Evolutionary conservation across 2,113 vertebrate genomes (phyloP).

Genomic region (Laticauda colubrina): DNA sequence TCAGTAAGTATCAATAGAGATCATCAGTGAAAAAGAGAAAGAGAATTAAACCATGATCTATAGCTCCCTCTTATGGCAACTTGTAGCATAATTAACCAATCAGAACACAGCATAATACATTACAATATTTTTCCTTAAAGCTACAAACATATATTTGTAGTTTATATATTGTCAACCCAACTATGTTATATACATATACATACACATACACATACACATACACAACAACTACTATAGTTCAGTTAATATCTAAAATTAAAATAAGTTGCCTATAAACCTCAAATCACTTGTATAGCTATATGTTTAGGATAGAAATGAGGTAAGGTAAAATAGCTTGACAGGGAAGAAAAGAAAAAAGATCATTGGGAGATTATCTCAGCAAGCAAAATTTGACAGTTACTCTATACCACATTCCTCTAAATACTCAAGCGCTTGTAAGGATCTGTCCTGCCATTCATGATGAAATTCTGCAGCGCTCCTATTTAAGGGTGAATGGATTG

Average conservation of each 20-base stretch:
- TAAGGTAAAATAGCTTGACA: neutral
- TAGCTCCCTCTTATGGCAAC: too few species aligned
- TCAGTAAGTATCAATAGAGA: too few species aligned
- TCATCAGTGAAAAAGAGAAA: too few species aligned
- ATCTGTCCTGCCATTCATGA: neutral
- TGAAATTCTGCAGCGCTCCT: neutral
- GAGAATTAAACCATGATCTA: too few species aligned
- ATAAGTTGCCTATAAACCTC: neutral
- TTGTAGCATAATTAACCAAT: too few species aligned
- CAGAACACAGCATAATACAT: too few species aligned
- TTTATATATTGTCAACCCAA: too few species aligned
- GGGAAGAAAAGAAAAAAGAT: neutral
- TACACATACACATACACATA: too few species aligned
- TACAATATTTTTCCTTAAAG: too few species aligned
- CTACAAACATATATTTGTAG: too few species aligned
- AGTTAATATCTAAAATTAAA: neutral
- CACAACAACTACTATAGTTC: neutral
- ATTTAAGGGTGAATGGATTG: neutral
- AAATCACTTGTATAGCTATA: neutral
- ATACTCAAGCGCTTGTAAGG: neutral
- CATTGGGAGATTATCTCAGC: neutral
- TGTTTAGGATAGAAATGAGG: neutral
- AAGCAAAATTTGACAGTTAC: neutral
- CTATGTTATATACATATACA: too few species aligned
- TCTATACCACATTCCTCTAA: neutral